Conservation (phyloP, 2,888 invertebrate genomes). For the Cyaniris semiargus region DNA sequence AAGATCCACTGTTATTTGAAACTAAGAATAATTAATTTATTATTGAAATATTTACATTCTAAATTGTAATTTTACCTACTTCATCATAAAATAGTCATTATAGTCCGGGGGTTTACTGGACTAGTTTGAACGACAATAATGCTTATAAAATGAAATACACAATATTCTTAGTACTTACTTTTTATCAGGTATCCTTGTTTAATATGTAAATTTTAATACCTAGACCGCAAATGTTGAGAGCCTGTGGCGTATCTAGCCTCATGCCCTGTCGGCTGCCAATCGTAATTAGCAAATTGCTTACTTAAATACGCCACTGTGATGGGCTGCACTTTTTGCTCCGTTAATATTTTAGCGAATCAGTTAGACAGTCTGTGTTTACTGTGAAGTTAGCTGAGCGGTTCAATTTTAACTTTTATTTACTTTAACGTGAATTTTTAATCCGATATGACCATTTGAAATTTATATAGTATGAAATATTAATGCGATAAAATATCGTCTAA, state of each 20-base stretch:
- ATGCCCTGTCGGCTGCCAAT: constrained; percentile 46
- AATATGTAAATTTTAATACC: neutral
- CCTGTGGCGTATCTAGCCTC: constrained; percentile 41
- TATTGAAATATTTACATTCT: too few species aligned
- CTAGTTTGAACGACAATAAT: too few species aligned
- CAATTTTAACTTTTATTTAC: neutral
- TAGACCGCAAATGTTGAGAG: constrained; percentile 37
- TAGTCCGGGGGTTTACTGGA: too few species aligned
- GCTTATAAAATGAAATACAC: too few species aligned
- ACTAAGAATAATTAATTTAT: too few species aligned
- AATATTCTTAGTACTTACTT: too few species aligned
- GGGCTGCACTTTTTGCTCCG: constrained; percentile 23
- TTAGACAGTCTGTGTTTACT: constrained; percentile 38
- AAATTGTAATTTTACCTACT: too few species aligned
- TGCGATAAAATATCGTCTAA: too few species aligned
- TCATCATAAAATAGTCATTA: too few species aligned
- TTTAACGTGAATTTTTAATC: neutral
- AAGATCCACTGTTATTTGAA: too few species aligned
- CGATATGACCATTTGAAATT: neutral
- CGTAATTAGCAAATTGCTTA: constrained; percentile 53
- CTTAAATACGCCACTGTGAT: constrained; percentile 42
- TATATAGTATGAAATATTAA: too few species aligned
- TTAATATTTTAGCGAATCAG: constrained; percentile 33
- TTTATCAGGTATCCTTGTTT: too few species aligned
- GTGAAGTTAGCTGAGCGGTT: neutral